Evolutionary conservation across 2,888 invertebrate species (phyloP), one percentile per base, ranked within the genome.

Genomic region (Hydrotaea cyrtoneurina): DNA sequence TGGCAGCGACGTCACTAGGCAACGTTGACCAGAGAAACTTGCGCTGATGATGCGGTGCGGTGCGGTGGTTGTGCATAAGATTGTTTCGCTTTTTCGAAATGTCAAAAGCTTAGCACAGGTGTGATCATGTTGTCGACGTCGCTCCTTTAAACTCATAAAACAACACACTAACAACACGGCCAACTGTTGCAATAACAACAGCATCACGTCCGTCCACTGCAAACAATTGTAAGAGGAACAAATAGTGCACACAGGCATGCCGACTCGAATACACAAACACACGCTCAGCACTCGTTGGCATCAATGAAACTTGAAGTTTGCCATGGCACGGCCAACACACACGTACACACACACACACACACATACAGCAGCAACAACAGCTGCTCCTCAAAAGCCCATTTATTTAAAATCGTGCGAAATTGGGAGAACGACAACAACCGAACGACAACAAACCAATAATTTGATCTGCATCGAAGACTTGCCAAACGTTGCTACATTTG

Each of bases 51-150:
- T 1, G 69, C n/a, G 59, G 15, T 7, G 3, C 17, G 3, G 66
- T 43, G 10, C 5, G 31, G 62, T 31, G 31, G 21, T 23, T 69
- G 82, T 85, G 77, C 82, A 85, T 77, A 77, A 85, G 85, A 85
- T 85, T 79, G 82, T 36, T 85, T 85, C n/a, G 31, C 31, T 19
- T 43, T 86, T 86, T 86, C 76, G 80, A 86, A 86, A 86, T 86
- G 86, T 86, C 86, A 86, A 86, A 85, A 83, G 85, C 82, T 77
- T 80, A 79, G 83, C 86, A 86, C 86, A 86, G 86, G 86, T 86
- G 86, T 86, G 86, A 86, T 86, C 86, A 86, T 78, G 80, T 78
- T 79, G 80, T 80, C 82, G 85, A 82, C 17, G 79, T 82, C 82
- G 77, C 82, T 82, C 85, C 82, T 80, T 82, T 69, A 82, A 85